These are phyloP conservation scores for Liolophura sinensis DNA, from an alignment of 1,140 invertebrate species.

Conservation along the genomic window DNA sequence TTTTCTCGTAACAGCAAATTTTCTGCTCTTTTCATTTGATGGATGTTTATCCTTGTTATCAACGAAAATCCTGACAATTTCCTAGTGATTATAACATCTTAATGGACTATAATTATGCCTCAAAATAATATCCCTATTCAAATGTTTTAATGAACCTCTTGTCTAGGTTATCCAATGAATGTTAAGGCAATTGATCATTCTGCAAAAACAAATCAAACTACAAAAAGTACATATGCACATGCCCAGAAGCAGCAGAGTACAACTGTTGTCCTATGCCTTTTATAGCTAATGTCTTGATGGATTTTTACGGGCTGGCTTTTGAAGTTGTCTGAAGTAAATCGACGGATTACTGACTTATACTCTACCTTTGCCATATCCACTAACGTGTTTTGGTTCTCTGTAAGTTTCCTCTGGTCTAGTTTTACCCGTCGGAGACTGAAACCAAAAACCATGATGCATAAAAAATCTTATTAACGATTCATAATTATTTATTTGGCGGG, in stretches of 20 bases:
- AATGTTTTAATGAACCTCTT: too few species aligned
- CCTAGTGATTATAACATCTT: too few species aligned
- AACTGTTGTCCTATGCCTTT: neutral
- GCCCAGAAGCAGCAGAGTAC: neutral
- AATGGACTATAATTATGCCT: too few species aligned
- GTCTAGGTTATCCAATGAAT: neutral
- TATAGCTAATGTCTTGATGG: neutral
- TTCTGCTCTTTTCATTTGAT: too few species aligned
- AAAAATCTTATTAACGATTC: too few species aligned
- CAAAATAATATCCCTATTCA: too few species aligned
- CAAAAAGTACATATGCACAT: constrained; percentile 1
- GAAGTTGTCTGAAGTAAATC: neutral
- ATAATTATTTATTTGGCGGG: neutral
- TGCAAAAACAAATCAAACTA: neutral
- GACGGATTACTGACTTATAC: constrained; percentile 9
- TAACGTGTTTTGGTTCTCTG: constrained; percentile 98
- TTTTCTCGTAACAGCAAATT: too few species aligned
- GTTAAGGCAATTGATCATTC: neutral
- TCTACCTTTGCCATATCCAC: constrained; percentile 99
- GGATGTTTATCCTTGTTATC: too few species aligned
- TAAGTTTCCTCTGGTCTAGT: constrained; percentile 99
- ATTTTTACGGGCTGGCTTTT: neutral
- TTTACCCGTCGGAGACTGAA: constrained; percentile 96
- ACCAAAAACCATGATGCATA: constrained; percentile 49
- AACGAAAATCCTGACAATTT: too few species aligned